A percentile compares a stretch with the other conserved stretches of the same genome.
phyloP scores from a whole-genome alignment of 1,140 invertebrate genomes.

The Drosophila mayri region DNA sequence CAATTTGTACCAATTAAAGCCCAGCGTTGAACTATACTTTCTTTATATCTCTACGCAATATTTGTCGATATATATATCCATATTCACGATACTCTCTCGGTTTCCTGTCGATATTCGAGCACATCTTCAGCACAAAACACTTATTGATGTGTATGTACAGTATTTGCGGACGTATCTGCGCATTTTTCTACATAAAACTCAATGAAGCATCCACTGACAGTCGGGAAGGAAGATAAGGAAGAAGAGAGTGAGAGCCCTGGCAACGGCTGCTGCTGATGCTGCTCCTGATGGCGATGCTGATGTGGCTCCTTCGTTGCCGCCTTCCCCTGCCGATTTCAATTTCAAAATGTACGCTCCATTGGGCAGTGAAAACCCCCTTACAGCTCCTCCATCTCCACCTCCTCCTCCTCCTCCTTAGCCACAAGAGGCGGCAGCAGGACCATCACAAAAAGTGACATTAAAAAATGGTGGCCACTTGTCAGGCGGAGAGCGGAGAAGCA shows the following conservation, averaged over 20 bases:
- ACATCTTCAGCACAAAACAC: not conserved
- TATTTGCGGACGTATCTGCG: conserved; percentile 44
- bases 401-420: too few relatives aligned
- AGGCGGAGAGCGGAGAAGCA: conserved; percentile 15
- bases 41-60: too few relatives aligned
- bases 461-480: conserved; percentile 79
- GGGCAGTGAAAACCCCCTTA: conserved; percentile 55
- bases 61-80: not conserved
- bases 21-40: too few relatives aligned
- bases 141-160: conserved; percentile 26
- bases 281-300: conserved; percentile 11
- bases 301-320: conserved; percentile 12
- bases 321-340: conserved; percentile 73
- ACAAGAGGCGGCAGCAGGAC: not conserved
- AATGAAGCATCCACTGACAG: conserved; percentile 75
- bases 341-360: conserved; percentile 81
- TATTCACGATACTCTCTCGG: not conserved
- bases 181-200: conserved; percentile 72
- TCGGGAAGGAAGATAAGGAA: conserved; percentile 67
- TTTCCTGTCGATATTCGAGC: not conserved
- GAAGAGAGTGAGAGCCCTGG: conserved; percentile 31
- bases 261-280: conserved; percentile 36
- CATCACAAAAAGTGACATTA: conserved; percentile 78
- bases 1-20: too few relatives aligned
- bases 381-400: not conserved